Base-by-base conservation (phyloP, 2,888 invertebrate species). In the Lobophora halterata region DNA sequence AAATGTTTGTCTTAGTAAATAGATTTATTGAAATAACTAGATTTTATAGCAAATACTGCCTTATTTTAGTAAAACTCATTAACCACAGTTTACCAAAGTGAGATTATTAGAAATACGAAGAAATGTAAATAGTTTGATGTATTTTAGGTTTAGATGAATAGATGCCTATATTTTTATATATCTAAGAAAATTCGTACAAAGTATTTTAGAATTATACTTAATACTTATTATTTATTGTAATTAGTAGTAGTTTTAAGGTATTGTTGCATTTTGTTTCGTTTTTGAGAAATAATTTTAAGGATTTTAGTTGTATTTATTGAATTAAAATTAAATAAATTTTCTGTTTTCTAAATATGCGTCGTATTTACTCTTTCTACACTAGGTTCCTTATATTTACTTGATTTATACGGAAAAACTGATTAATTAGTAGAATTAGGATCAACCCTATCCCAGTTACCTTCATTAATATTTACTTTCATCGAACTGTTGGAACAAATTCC, bases 41-140 rank as follows among this genome's bases (percentile, higher is more conserved):
- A n/a, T 19, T 31, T n/a, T n/a, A n/a, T 18, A 31, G 24, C 27
- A 24, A 32, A 32, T 14, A 28, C 27, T 46, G 42, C 18, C 24
- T 43, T 37, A 21, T 33, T 32, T 23, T 42, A 44, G 33, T 33
- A 49, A 60, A 79, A 76, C 77, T 69, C 71, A 79, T 78, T 81
- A 83, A 88, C 88, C 88, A 88, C 88, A 88, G 88, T 88, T 86
- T 88, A 88, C 88, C 88, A 88, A 88, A 88, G 88, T 88, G 88
- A 88, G 88, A 88, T 88, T 88, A 88, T 87, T 88, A 87, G 81
- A 61, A 42, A 65, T 74, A 66, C 61, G 60, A 42, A 59, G 46
- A 54, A 55, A 42, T 81, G 79, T 79, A 79, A 55, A 77, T 76
- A 78, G 53, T 29, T 30, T 24, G 17, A 23, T 37, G 33, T 25